phyloP scores from a whole-genome alignment of 2,113 vertebrate genomes.

The human (Homo sapiens) region DNA sequence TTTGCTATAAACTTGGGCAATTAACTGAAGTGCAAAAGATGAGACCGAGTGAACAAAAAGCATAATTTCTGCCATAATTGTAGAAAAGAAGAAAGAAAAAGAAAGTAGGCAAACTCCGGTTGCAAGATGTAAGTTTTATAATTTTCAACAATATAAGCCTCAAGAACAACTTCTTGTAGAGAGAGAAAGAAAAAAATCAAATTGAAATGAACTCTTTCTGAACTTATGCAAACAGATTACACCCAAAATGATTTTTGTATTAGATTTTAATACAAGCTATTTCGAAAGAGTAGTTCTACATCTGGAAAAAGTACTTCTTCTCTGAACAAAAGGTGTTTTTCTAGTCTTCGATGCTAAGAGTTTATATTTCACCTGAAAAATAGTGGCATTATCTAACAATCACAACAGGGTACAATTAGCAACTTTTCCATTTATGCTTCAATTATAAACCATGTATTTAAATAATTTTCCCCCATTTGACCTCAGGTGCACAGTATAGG shows the following conservation, averaged over 20 bases:
- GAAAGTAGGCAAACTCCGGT: background rate
- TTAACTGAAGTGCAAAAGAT: constrained; percentile 26
- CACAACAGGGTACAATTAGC: background rate
- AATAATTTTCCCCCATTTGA: background rate
- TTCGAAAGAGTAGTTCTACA: constrained; percentile 27
- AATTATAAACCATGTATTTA: background rate
- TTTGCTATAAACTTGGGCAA: background rate
- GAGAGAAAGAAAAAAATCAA: background rate
- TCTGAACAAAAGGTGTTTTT: background rate
- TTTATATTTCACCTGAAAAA: background rate
- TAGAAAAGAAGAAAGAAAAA: background rate
- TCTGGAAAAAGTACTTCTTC: background rate
- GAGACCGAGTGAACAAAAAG: background rate
- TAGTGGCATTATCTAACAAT: background rate
- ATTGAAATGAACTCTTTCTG: constrained; percentile 50
- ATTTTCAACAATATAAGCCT: constrained; percentile 8
- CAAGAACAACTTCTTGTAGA: constrained; percentile 1
- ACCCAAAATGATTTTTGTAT: constrained; percentile 23
- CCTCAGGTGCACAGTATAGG: background rate
- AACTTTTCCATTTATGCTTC: background rate
- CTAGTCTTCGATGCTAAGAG: background rate
- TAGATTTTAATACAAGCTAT: background rate
- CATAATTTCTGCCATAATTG: background rate
- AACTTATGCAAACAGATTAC: constrained; percentile 53
- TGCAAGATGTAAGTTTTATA: constrained; percentile 1